Evolutionary conservation across 1,140 invertebrate species (phyloP).

Genomic region (Nymphalis io): DNA sequence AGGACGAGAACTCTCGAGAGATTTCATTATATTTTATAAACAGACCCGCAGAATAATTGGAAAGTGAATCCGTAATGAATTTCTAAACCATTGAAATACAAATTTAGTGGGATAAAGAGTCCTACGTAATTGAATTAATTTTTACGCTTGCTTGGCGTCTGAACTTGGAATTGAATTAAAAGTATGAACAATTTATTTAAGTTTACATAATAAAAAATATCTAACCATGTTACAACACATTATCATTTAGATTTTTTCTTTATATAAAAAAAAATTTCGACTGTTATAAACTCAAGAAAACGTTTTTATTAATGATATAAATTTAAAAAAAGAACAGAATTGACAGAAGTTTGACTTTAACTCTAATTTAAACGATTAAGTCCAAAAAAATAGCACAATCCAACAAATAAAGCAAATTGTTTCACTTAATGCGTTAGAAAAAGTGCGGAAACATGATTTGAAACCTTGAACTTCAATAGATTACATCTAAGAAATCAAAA

Average conservation of each 20-base stretch:
- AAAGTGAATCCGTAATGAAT: slow-evolving; percentile 27
- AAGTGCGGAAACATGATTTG: slow-evolving; percentile 28
- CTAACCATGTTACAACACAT: neutral
- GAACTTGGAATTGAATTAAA: slow-evolving; percentile 5
- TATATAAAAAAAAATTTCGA: no score
- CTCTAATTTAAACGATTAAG: no score
- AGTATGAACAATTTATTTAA: slow-evolving; percentile 2
- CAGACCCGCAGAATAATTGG: slow-evolving; percentile 31
- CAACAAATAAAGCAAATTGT: neutral
- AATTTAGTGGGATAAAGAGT: slow-evolving; percentile 30
- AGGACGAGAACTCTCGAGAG: slow-evolving; percentile 18
- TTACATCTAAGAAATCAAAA: slow-evolving; percentile 5
- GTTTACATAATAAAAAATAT: neutral
- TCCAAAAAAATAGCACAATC: neutral
- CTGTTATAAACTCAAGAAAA: no score
- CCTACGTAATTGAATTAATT: slow-evolving; percentile 30
- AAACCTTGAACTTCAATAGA: slow-evolving; percentile 40
- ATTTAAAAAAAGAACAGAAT: no score
- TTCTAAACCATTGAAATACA: slow-evolving; percentile 41
- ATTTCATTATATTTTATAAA: slow-evolving; percentile 39
- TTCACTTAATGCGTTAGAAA: slow-evolving; percentile 4
- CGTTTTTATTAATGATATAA: no score
- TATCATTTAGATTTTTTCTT: no score
- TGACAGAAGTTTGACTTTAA: no score
- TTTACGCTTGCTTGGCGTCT: slow-evolving; percentile 9